These are phyloP conservation scores for Columbina picui DNA, from an alignment of 2,113 vertebrate species.

Conservation along the genomic window DNA sequence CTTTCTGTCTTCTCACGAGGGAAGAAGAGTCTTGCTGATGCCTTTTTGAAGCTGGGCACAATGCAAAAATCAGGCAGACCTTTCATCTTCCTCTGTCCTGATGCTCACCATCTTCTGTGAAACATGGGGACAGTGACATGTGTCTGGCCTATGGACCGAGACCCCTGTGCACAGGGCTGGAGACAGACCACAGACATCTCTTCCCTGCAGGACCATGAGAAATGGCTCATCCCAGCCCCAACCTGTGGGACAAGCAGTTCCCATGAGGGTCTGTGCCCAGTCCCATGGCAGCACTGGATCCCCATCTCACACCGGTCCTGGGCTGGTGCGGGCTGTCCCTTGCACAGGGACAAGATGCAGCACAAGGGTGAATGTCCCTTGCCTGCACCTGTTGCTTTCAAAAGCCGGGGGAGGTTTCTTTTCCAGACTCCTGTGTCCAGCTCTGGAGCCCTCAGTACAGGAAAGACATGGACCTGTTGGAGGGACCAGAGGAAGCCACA, in stretches of 20 bases:
- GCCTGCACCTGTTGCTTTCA: neutral
- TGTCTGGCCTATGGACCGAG: neutral
- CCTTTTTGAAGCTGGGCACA: neutral
- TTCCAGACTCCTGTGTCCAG: neutral
- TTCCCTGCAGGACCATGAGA: neutral
- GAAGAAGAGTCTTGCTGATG: neutral
- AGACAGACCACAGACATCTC: neutral
- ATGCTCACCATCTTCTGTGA: neutral
- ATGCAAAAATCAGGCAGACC: neutral
- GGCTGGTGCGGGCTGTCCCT: neutral
- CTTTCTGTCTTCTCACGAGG: neutral
- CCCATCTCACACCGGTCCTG: neutral
- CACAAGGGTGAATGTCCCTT: rapidly evolving
- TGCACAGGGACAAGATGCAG: rapidly evolving
- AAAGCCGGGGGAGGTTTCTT: neutral
- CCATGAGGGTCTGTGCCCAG: neutral
- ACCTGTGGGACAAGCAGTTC: neutral
- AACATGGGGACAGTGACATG: neutral
- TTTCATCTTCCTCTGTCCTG: neutral
- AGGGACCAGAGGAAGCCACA: too few relatives aligned
- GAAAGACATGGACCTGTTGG: too few relatives aligned
- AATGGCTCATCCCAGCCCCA: neutral
- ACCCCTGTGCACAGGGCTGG: rapidly evolving
- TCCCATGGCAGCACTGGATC: neutral
- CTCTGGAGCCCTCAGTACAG: too few relatives aligned